These are phyloP conservation scores for Ciconia stormi DNA, from an alignment of 2,113 vertebrate genomes.

Conservation along the genomic window DNA sequence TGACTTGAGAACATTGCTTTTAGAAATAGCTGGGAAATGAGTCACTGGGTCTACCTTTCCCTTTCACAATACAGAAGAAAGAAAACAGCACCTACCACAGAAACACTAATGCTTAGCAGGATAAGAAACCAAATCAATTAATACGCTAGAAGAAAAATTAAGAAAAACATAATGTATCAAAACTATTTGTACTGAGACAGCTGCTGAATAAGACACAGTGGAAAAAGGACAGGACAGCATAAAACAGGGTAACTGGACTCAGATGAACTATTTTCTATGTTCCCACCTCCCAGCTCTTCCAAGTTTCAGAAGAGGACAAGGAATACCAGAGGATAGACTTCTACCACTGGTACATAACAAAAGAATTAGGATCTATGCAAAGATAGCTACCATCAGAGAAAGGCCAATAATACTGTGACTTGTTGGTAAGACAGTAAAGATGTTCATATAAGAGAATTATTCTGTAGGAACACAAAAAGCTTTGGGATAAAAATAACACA, in stretches of 20 bases:
- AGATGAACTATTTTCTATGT: not conserved
- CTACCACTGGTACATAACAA: not conserved
- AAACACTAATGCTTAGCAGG: not conserved
- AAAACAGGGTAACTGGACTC: not conserved
- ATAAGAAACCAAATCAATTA: not conserved
- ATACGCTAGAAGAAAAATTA: not conserved
- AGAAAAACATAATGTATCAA: not conserved
- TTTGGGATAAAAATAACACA: not conserved
- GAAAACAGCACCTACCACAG: not conserved
- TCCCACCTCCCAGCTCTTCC: not conserved
- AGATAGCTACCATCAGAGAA: not conserved
- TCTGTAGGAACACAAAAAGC: not conserved
- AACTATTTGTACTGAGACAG: not conserved
- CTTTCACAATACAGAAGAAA: not conserved
- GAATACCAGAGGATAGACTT: not conserved
- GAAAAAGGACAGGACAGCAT: slow-evolving; percentile 3
- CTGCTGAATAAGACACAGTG: not conserved
- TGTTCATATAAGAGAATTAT: not conserved
- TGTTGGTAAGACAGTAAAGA: not conserved
- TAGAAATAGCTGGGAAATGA: not conserved
- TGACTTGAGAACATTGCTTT: not conserved
- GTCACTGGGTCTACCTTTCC: not conserved
- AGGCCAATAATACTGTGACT: not conserved
- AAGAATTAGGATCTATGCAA: not conserved
- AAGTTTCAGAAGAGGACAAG: not conserved